A percentile compares a stretch with the other conserved stretches of the same genome.
Evolutionary conservation across 1,140 invertebrate genomes (phyloP).

Genomic region (Cecropterus lyciades): DNA sequence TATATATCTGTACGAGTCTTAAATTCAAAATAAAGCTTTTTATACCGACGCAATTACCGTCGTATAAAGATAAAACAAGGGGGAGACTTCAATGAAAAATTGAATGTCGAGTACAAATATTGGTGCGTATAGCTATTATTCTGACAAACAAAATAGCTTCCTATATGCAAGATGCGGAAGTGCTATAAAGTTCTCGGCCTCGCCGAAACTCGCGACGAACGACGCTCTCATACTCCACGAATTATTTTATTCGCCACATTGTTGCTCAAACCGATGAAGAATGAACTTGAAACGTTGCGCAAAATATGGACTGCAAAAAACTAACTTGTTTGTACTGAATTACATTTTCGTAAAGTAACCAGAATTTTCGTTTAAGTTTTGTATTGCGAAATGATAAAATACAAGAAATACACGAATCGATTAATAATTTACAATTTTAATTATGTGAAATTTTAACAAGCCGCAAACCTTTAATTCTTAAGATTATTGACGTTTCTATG

Average conservation of each 20-base stretch:
- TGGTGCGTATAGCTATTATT: conserved; percentile 8
- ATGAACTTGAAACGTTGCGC: conserved; percentile 17
- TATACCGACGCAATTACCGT: too few relatives aligned
- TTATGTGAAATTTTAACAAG: too few relatives aligned
- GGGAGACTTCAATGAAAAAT: too few relatives aligned
- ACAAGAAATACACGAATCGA: too few relatives aligned
- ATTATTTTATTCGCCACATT: conserved; percentile 48
- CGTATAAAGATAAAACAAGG: too few relatives aligned
- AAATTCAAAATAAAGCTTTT: too few relatives aligned
- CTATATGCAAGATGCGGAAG: conserved; percentile 44
- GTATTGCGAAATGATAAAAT: not conserved
- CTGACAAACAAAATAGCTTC: conserved; percentile 25
- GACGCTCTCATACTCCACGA: conserved; percentile 33
- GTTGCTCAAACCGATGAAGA: not conserved
- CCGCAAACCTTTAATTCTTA: too few relatives aligned
- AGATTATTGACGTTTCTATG: too few relatives aligned
- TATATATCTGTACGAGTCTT: too few relatives aligned
- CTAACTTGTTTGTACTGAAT: not conserved
- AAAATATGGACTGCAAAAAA: not conserved
- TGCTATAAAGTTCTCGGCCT: conserved; percentile 39
- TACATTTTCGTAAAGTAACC: not conserved
- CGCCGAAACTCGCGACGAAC: conserved; percentile 40
- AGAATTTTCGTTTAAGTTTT: not conserved
- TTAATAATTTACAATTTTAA: not conserved
- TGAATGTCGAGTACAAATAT: not conserved